Conservation (phyloP, 2,113 vertebrate genomes). For the Poeciliopsis retropinna region DNA sequence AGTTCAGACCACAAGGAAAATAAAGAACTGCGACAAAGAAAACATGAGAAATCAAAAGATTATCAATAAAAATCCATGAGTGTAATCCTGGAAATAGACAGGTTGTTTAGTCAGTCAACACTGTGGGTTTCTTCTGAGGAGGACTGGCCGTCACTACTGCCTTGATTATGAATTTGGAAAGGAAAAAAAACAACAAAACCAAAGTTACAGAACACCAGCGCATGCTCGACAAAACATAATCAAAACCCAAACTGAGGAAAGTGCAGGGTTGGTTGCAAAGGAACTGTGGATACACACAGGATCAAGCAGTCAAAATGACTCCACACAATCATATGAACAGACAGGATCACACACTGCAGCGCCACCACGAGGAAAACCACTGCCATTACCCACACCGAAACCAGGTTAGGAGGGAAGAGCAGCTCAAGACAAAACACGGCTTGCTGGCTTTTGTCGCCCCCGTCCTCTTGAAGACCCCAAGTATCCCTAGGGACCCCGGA, state of each 20-base stretch:
- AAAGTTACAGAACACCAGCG: conserved; percentile 56
- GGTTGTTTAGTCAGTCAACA: conserved; percentile 47
- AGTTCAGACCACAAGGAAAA: conserved; percentile 66
- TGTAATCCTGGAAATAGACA: conserved; percentile 73
- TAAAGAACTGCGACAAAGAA: conserved; percentile 69
- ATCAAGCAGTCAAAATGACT: conserved; percentile 69
- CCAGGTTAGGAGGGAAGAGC: conserved; percentile 76
- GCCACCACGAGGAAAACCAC: conserved; percentile 49
- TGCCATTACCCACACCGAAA: conserved; percentile 71
- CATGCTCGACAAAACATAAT: conserved; percentile 75
- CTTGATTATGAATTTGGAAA: conserved; percentile 50
- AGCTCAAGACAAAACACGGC: conserved; percentile 79
- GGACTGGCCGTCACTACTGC: conserved; percentile 50
- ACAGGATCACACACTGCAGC: conserved; percentile 46
- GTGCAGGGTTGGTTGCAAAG: conserved; percentile 61
- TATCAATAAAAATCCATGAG: conserved; percentile 66
- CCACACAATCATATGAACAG: conserved; percentile 47
- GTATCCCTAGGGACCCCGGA: conserved; percentile 1
- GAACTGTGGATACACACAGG: conserved; percentile 57
- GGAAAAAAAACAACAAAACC: conserved; percentile 27
- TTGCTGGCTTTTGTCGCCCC: conserved; percentile 67
- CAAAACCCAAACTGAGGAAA: conserved; percentile 57
- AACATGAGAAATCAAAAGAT: conserved; percentile 69
- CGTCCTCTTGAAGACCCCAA: conserved; percentile 13
- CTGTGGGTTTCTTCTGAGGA: conserved; percentile 58